Evolutionary conservation across 2,797 vertebrate species (phyloP).

Genomic region (Neomorphus geoffroyi): DNA sequence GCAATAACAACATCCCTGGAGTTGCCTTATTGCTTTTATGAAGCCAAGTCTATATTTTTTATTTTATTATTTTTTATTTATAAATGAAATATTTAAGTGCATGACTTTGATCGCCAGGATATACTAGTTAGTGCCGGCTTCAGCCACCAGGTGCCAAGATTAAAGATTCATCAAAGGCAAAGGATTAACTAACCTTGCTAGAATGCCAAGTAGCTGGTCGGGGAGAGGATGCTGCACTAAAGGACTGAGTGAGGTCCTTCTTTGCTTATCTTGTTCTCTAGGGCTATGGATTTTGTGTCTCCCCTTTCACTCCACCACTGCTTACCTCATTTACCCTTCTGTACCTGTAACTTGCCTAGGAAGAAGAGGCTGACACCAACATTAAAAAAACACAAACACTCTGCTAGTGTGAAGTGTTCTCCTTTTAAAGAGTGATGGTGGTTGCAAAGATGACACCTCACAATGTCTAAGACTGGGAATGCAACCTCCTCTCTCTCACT

Average conservation of each 20-base stretch:
- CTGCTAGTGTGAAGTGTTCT: neutral
- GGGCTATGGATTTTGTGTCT: neutral
- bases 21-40: conserved; percentile 58
- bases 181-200: conserved; percentile 41
- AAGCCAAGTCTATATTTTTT: conserved; percentile 58
- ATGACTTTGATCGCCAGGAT: conserved; percentile 61
- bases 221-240: neutral
- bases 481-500: neutral
- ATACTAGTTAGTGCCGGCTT: conserved; percentile 55
- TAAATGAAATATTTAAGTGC: conserved; percentile 70
- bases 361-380: neutral
- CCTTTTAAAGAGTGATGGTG: neutral
- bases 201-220: conserved; percentile 42
- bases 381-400: neutral
- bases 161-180: conserved; percentile 72
- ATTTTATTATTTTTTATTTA: conserved; percentile 68
- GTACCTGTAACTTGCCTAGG: neutral
- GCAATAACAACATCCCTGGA: conserved; percentile 39
- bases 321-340: neutral
- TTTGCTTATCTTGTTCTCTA: neutral
- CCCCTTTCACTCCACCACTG: neutral
- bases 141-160: conserved; percentile 63
- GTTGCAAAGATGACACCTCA: neutral
- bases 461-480: neutral
- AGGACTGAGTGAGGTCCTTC: neutral